Percentiles rank a stretch among this genome's conserved stretches.
phyloP scores from a whole-genome alignment of 1,140 invertebrate genomes.

The Parasteatoda tepidariorum region DNA sequence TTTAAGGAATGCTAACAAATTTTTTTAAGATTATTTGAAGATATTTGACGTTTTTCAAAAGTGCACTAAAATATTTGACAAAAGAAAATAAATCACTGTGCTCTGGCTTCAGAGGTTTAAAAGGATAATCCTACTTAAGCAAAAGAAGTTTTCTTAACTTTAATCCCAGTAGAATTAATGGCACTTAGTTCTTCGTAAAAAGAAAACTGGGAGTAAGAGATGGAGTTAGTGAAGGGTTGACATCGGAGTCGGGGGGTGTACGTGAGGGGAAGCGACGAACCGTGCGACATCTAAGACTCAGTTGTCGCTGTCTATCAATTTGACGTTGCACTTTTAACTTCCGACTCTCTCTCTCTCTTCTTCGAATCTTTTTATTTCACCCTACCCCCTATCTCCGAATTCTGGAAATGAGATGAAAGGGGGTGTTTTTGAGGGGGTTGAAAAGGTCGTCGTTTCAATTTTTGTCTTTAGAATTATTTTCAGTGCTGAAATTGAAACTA shows the following conservation, averaged over 20 bases:
- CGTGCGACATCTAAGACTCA: conserved; percentile 53
- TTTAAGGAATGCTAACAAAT: too few species aligned
- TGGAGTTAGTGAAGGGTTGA: background rate
- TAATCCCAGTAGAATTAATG: background rate
- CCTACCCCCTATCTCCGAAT: background rate
- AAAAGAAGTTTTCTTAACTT: too few species aligned
- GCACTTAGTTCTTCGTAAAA: background rate
- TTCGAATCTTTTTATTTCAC: background rate
- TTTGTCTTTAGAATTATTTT: background rate
- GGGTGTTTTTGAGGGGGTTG: background rate
- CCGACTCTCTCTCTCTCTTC: background rate
- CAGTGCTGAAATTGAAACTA: background rate
- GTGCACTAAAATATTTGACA: too few species aligned
- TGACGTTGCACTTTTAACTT: conserved; percentile 52
- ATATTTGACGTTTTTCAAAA: too few species aligned
- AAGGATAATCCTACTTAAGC: too few species aligned
- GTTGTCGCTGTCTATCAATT: conserved; percentile 59
- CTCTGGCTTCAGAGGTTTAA: too few species aligned
- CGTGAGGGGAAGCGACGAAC: conserved; percentile 15
- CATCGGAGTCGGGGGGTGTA: background rate
- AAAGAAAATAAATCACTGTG: too few species aligned
- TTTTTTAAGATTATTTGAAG: too few species aligned
- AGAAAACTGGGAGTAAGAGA: background rate
- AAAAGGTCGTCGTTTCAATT: background rate
- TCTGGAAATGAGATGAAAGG: too few species aligned